phyloP scores from a whole-genome alignment of 2,113 vertebrate genomes.

The Lophotis ruficrista region DNA sequence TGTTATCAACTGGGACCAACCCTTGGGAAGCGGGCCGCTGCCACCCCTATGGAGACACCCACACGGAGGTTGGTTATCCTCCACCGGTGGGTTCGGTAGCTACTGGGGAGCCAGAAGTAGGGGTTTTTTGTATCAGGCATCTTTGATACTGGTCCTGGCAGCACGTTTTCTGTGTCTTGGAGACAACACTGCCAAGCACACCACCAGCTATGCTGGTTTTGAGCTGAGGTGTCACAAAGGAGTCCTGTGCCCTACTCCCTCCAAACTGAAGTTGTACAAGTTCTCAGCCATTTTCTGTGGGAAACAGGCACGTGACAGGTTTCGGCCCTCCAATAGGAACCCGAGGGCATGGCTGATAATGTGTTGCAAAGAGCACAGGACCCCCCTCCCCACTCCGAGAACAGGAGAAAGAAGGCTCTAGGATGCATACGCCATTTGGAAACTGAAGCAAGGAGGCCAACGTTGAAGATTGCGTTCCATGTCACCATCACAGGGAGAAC shows the following conservation, averaged over 20 bases:
- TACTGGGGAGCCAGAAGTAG: background rate
- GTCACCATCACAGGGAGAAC: background rate
- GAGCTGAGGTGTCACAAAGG: background rate
- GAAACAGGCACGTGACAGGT: background rate
- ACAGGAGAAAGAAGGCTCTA: background rate
- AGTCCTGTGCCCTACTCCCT: background rate
- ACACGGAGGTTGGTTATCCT: background rate
- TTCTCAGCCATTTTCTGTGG: background rate
- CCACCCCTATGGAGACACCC: background rate
- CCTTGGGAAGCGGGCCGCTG: background rate
- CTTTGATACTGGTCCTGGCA: background rate
- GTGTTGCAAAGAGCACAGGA: background rate
- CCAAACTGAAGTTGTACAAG: background rate
- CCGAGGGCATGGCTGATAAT: background rate
- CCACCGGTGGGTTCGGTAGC: background rate
- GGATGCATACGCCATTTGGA: background rate
- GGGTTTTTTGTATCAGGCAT: background rate
- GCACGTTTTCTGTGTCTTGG: background rate
- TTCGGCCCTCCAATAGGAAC: accelerated
- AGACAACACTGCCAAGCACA: background rate
- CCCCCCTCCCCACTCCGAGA: background rate
- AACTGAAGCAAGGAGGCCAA: background rate
- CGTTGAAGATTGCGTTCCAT: background rate
- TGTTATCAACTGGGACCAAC: background rate
- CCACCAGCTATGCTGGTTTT: background rate